Evolutionary conservation across 2,888 invertebrate species (phyloP), one percentile per base, ranked within the genome.

Genomic region (Margaritifera margaritifera): DNA sequence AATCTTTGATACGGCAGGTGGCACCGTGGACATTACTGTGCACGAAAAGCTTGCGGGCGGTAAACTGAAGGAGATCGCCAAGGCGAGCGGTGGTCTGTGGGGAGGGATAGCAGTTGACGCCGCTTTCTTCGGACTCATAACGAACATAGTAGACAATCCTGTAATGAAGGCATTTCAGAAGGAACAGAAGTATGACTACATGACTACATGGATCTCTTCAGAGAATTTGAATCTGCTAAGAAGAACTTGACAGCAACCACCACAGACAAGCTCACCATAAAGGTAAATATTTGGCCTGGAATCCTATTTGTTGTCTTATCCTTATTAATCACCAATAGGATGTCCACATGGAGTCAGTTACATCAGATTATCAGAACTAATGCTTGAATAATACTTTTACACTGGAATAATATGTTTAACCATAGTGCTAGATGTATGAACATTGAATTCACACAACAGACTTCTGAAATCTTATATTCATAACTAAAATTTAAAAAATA

Each of bases 181-280:
- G 27, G 69, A 77, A 52, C 60, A 68, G 51, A 50, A 67, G 1
- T 56, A 5, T 42, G 64, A 64, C 20, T n/a, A n/a, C n/a, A 57
- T 53, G 74, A 74, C 25, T 60, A 69, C 27, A 60, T 74, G n/a
- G 72, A 74, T 24, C 56, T 77, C 42, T 57, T 77, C 19, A 68
- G 63, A 54, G 70, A 74, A n/a, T 77, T 77, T 63, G 77, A 77
- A 60, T 66, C 66, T 8, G 70, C 70, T 4, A 77, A 77, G 25
- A 61, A 71, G 19, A 24, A 50, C 25, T 19, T 64, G 22, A 51
- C 64, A 52, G 50, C 22, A 11, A 58, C 57, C 31, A 57, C 50
- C 24, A 25, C 57, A 5, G 64, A 64, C 11, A 58, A 64, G 31
- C 57, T 64, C 3, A 52, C 51, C 20, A 22, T 64, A 6, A 56